Evolutionary conservation across 2,113 vertebrate species (phyloP).

Genomic region (Corythoichthys intestinalis): DNA sequence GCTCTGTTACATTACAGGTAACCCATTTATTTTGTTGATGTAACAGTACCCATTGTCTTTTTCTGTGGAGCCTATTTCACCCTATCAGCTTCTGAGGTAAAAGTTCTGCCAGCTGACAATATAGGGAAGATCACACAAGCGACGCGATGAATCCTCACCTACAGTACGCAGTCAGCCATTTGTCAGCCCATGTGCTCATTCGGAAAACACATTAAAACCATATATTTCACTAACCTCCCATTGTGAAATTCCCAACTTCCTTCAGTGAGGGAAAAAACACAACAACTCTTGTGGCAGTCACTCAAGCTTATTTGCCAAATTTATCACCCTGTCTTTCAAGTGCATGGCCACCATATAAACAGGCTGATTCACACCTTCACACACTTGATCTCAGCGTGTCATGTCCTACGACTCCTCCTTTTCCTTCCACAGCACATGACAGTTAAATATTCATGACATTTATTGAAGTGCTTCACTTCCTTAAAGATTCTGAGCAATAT

Average conservation of each 20-base stretch:
- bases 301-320: conserved; percentile 69
- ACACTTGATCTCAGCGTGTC: conserved; percentile 70
- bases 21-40: background rate
- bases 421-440: conserved; percentile 29
- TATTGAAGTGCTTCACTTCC: conserved; percentile 7
- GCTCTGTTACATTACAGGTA: background rate
- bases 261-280: conserved; percentile 50
- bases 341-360: conserved; percentile 75
- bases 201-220: conserved; percentile 47
- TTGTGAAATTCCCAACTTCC: conserved; percentile 70
- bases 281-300: conserved; percentile 52
- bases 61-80: background rate
- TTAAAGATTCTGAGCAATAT: background rate
- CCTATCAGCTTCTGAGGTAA: background rate
- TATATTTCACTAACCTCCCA: conserved; percentile 53
- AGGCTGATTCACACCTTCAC: conserved; percentile 65
- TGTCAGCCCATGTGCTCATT: conserved; percentile 51
- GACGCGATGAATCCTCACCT: conserved; percentile 17
- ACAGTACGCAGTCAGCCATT: conserved; percentile 49
- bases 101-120: background rate
- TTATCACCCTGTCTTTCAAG: conserved; percentile 75
- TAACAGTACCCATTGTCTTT: background rate
- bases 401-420: conserved; percentile 49
- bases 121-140: background rate
- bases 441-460: conserved; percentile 58